Conservation (phyloP, 2,113 vertebrate genomes). For the Martes martes region DNA sequence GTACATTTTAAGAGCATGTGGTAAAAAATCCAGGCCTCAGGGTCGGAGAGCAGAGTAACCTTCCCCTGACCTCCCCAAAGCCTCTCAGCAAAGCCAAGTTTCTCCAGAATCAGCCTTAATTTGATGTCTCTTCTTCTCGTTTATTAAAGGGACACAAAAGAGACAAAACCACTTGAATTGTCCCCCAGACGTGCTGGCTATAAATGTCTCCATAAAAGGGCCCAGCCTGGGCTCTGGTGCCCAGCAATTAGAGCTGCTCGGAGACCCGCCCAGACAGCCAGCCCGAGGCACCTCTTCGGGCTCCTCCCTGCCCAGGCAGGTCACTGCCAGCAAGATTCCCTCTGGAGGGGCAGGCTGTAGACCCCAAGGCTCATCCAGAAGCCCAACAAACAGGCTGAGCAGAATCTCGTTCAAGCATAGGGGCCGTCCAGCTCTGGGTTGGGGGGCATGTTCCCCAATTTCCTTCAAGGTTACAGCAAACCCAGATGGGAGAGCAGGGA, state of each 20-base stretch:
- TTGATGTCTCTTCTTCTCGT: constrained; percentile 65
- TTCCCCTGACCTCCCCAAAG: constrained; percentile 62
- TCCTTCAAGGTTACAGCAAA: background rate
- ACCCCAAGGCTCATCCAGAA: background rate
- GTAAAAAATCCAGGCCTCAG: constrained; percentile 44
- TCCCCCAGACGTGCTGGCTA: constrained; percentile 52
- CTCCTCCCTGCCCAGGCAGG: background rate
- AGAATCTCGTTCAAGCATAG: background rate
- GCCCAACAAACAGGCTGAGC: too few relatives aligned
- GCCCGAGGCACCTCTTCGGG: constrained; percentile 16
- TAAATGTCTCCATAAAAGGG: constrained; percentile 61
- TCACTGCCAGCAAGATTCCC: constrained; percentile 15
- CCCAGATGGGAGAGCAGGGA: background rate
- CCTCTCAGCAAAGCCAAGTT: constrained; percentile 40
- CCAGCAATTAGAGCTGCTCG: constrained; percentile 59
- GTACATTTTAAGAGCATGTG: constrained; percentile 51
- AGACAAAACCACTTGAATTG: constrained; percentile 76
- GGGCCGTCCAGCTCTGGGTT: fast-evolving
- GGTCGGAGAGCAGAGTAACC: constrained; percentile 54
- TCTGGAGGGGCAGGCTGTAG: background rate
- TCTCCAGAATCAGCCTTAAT: constrained; percentile 68
- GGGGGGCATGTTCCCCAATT: fast-evolving
- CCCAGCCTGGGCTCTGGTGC: constrained; percentile 29
- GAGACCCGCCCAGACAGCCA: constrained; percentile 46
- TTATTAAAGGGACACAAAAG: constrained; percentile 77